A percentile compares a stretch with the other conserved stretches of the same genome.
Conservation (phyloP, 2,888 invertebrate species). For the Eupithecia pulchellata region DNA sequence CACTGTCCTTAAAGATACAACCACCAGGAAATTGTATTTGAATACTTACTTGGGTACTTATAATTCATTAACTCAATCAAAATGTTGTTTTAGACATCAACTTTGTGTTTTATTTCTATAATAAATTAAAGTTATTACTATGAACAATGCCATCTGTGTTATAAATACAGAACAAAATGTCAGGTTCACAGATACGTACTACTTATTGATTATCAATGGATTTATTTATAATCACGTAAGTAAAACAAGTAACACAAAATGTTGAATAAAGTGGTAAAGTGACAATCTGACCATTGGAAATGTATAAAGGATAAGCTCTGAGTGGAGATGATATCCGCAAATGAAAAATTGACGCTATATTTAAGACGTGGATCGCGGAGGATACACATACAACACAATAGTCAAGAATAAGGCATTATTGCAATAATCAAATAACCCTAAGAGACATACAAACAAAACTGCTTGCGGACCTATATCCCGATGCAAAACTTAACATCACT, state of each 20-base stretch:
- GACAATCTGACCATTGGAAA: constrained; percentile 23
- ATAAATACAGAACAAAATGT: constrained; percentile 22
- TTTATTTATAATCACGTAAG: constrained; percentile 67
- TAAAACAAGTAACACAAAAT: constrained; percentile 55
- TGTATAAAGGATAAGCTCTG: constrained; percentile 56
- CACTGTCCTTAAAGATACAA: not conserved
- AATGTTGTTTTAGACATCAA: constrained; percentile 22
- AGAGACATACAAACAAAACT: constrained; percentile 5
- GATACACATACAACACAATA: constrained; percentile 10
- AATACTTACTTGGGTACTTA: not conserved
- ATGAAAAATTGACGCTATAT: constrained; percentile 46
- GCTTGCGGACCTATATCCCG: constrained; percentile 33
- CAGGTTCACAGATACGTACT: constrained; percentile 52
- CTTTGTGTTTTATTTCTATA: constrained; percentile 27
- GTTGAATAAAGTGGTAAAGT: constrained; percentile 49
- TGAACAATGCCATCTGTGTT: constrained; percentile 29
- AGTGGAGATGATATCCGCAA: constrained; percentile 60
- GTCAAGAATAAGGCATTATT: not conserved
- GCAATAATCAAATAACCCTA: not conserved
- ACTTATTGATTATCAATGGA: constrained; percentile 55
- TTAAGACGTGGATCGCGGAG: constrained; percentile 52
- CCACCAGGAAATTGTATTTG: constrained; percentile 21
- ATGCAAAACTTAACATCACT: constrained; percentile 29
- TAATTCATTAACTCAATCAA: not conserved
- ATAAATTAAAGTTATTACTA: constrained; percentile 31